Conservation (phyloP, 2,113 vertebrate species). For the Platycercus adscitus region DNA sequence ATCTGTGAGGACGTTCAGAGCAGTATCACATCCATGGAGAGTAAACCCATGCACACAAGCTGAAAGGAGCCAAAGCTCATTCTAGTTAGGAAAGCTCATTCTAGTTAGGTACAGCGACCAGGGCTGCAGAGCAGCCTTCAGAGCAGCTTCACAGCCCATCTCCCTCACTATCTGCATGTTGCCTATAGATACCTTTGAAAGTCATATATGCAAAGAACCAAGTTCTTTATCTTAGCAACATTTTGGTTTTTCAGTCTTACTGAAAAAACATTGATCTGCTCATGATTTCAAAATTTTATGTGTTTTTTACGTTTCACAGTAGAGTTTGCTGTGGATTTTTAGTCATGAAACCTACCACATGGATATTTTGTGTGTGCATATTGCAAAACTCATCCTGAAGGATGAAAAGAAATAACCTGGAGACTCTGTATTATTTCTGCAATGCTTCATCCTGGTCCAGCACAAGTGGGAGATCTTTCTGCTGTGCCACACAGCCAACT, state of each 20-base stretch:
- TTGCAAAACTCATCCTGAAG: background rate
- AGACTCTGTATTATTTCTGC: background rate
- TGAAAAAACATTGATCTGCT: background rate
- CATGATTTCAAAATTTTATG: background rate
- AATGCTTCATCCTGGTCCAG: background rate
- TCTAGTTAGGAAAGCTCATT: background rate
- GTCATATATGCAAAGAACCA: background rate
- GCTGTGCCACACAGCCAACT: background rate
- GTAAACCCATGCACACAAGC: background rate
- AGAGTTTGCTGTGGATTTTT: background rate
- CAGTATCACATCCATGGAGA: background rate
- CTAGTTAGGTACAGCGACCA: background rate
- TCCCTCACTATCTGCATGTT: background rate
- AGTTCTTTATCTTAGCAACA: background rate
- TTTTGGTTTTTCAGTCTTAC: background rate
- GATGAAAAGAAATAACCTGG: background rate
- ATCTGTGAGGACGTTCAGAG: background rate
- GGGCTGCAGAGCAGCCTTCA: background rate
- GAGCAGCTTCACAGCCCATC: background rate
- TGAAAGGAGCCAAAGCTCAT: background rate
- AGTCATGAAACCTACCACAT: background rate
- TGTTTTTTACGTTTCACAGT: background rate
- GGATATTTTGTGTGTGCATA: background rate
- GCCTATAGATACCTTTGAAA: background rate
- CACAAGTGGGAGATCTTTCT: background rate